Evolutionary conservation across 2,797 vertebrate species (phyloP).

Genomic region (Peromyscus nudipes): DNA sequence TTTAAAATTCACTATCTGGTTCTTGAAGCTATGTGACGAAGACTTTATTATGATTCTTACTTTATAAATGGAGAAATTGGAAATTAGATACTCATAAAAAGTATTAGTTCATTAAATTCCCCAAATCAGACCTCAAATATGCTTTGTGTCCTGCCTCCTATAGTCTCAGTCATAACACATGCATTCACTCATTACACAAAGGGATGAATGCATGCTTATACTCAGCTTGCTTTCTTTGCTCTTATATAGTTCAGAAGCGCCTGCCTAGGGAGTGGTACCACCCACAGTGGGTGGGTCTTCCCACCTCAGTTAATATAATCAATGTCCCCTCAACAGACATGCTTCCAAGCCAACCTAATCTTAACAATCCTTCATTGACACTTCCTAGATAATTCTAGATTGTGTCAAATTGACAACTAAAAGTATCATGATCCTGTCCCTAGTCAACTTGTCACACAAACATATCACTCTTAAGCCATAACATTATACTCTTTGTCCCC

Average conservation of each 20-base stretch:
- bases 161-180: not conserved
- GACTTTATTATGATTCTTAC: not conserved
- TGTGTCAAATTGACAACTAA: not conserved
- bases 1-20: not conserved
- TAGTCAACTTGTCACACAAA: not conserved
- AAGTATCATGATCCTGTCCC: not conserved
- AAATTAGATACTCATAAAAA: not conserved
- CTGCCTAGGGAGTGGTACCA: not conserved
- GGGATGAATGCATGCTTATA: not conserved
- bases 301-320: not conserved
- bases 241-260: not conserved
- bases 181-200: not conserved
- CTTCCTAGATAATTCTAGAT: not conserved
- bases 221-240: too few species aligned
- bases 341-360: not conserved
- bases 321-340: not conserved
- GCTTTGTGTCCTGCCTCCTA: not conserved
- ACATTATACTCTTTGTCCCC: not conserved
- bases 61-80: not conserved
- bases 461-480: not conserved
- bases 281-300: not conserved
- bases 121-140: not conserved
- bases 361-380: not conserved
- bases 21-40: not conserved
- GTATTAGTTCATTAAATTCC: not conserved